Conservation (phyloP, 2,113 vertebrate genomes). For the Paramisgurnus dabryanus region DNA sequence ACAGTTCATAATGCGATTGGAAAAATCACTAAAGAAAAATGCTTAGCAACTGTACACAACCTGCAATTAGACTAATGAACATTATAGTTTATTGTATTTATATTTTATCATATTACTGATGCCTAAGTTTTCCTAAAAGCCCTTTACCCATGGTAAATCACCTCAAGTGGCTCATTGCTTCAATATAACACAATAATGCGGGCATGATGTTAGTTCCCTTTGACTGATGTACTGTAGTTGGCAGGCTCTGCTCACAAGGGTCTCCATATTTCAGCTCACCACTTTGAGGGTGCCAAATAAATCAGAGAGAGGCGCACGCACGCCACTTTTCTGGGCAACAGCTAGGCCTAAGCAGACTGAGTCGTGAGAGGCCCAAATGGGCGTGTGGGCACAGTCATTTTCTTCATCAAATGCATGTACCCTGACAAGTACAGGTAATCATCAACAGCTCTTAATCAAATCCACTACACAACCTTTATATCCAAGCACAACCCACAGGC, state of each 20-base stretch:
- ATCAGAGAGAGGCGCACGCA: slow-evolving; percentile 19
- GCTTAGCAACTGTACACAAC: too few relatives aligned
- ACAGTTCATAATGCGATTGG: too few relatives aligned
- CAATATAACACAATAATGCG: background rate
- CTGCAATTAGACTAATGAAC: too few relatives aligned
- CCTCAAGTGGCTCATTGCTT: too few relatives aligned
- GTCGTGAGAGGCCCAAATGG: slow-evolving; percentile 56
- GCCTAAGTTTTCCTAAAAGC: background rate
- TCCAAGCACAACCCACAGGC: slow-evolving; percentile 26
- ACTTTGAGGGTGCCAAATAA: slow-evolving; percentile 24
- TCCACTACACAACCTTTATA: slow-evolving; percentile 56
- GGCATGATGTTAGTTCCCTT: background rate
- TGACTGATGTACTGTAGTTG: background rate
- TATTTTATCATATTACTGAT: too few relatives aligned
- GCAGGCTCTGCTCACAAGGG: background rate
- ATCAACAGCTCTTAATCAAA: slow-evolving; percentile 62
- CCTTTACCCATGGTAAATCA: background rate
- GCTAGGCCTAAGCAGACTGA: slow-evolving; percentile 44
- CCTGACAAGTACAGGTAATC: slow-evolving; percentile 62
- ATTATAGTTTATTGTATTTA: too few relatives aligned
- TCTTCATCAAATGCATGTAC: slow-evolving; percentile 59
- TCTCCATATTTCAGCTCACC: background rate
- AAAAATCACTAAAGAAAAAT: too few relatives aligned
- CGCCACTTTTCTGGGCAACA: slow-evolving; percentile 45
- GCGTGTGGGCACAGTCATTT: slow-evolving; percentile 58